Conservation (phyloP, 2,113 vertebrate genomes). For the Nothobranchius kuhntae region DNA sequence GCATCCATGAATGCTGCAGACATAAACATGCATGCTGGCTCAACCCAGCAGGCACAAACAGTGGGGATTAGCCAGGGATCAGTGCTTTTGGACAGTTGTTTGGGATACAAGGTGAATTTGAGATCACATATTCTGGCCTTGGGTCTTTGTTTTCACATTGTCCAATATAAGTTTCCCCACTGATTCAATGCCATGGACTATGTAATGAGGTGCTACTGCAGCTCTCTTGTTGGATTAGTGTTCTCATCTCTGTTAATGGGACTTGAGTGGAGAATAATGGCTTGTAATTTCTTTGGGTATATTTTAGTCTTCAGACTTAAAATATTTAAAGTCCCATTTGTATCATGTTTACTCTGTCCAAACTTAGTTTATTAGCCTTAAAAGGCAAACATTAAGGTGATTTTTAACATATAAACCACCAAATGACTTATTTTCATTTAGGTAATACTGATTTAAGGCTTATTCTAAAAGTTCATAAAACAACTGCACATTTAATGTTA, state of each 20-base stretch:
- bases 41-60: conserved; percentile 35
- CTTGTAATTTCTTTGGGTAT: background rate
- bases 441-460: too few relatives aligned
- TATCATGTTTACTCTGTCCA: background rate
- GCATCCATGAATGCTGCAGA: conserved; percentile 42
- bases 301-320: background rate
- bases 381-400: background rate
- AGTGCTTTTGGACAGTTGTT: conserved; percentile 44
- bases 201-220: background rate
- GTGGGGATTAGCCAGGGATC: conserved; percentile 57
- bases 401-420: too few relatives aligned
- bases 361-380: background rate
- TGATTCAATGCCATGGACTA: background rate
- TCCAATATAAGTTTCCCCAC: background rate
- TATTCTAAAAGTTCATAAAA: too few relatives aligned
- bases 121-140: conserved; percentile 30
- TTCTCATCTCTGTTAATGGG: background rate
- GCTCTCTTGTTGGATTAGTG: too few relatives aligned
- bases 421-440: too few relatives aligned
- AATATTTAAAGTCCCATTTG: background rate
- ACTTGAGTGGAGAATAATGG: background rate
- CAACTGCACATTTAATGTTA: too few relatives aligned
- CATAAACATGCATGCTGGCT: conserved; percentile 47
- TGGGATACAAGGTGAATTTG: conserved; percentile 33
- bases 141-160: background rate